phyloP scores from a whole-genome alignment of 2,888 invertebrate genomes.

The Holacanthella duospinosa region DNA sequence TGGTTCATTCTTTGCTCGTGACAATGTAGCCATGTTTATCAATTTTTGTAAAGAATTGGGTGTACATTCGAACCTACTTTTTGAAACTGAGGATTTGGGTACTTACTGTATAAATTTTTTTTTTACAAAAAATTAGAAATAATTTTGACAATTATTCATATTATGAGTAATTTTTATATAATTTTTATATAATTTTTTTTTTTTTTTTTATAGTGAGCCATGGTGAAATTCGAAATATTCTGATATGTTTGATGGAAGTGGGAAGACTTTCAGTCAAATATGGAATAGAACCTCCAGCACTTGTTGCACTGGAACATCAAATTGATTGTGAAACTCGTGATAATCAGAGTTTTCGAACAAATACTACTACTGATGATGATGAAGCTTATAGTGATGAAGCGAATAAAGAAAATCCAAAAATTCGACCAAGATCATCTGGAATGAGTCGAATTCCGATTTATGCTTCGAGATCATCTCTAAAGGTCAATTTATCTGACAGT shows the following conservation, averaged over 20 bases:
- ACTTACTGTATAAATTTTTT: slow-evolving; percentile 17
- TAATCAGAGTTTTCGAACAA: slow-evolving; percentile 10
- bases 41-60: slow-evolving; percentile 73
- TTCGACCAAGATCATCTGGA: slow-evolving; percentile 6
- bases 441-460: slow-evolving; percentile 3
- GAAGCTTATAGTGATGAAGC: slow-evolving; percentile 17
- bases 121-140: too few species aligned
- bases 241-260: slow-evolving; percentile 73
- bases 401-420: slow-evolving; percentile 29
- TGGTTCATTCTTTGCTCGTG: slow-evolving; percentile 75
- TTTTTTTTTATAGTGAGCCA: slow-evolving; percentile 55
- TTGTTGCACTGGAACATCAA: slow-evolving; percentile 74
- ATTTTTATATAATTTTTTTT: neutral
- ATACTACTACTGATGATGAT: slow-evolving; percentile 10
- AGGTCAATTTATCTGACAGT: slow-evolving; percentile 31
- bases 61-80: slow-evolving; percentile 74
- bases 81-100: slow-evolving; percentile 84
- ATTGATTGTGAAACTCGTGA: slow-evolving; percentile 63
- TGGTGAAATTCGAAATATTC: slow-evolving; percentile 70
- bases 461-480: neutral
- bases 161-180: too few species aligned
- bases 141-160: neutral
- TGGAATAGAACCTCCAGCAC: slow-evolving; percentile 67
- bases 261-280: slow-evolving; percentile 67
- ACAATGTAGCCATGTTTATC: slow-evolving; percentile 81